phyloP scores from a whole-genome alignment of 2,113 vertebrate species.

The Polyodon spathula region DNA sequence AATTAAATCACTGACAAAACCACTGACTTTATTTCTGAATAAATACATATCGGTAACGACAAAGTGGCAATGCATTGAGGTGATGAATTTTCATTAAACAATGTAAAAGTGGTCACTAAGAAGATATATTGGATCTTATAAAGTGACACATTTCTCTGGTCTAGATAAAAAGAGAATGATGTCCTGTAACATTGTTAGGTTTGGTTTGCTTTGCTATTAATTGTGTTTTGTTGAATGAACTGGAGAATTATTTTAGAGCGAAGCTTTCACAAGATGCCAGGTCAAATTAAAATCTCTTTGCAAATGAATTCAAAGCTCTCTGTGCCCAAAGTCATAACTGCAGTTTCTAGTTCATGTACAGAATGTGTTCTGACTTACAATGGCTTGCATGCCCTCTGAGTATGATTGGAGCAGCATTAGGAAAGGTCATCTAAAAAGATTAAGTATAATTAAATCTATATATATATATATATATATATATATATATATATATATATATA shows the following conservation, averaged over 20 bases:
- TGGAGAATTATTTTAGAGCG: not conserved
- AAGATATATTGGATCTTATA: not conserved
- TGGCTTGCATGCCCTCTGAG: not conserved
- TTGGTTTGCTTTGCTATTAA: not conserved
- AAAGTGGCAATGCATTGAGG: too few relatives aligned
- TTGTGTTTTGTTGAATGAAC: not conserved
- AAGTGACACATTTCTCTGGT: not conserved
- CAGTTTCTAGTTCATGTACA: not conserved
- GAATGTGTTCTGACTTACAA: not conserved
- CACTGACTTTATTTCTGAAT: too few relatives aligned
- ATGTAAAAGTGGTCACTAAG: too few relatives aligned
- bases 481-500: too few relatives aligned
- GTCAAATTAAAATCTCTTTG: not conserved
- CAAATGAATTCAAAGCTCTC: not conserved
- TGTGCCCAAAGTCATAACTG: conserved; percentile 1
- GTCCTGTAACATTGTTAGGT: not conserved
- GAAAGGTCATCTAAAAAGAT: not conserved
- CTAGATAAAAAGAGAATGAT: conserved; percentile 2
- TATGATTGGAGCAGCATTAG: not conserved
- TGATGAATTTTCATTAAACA: too few relatives aligned
- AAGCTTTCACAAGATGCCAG: not conserved
- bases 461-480: too few relatives aligned
- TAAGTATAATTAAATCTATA: too few relatives aligned
- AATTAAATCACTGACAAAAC: too few relatives aligned
- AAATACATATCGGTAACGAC: too few relatives aligned